A percentile compares a stretch with the other conserved stretches of the same genome.
These are phyloP conservation scores for Dendronephthya gigantea DNA, from an alignment of 64 coral and sea anemone species.

Conservation along the genomic window DNA sequence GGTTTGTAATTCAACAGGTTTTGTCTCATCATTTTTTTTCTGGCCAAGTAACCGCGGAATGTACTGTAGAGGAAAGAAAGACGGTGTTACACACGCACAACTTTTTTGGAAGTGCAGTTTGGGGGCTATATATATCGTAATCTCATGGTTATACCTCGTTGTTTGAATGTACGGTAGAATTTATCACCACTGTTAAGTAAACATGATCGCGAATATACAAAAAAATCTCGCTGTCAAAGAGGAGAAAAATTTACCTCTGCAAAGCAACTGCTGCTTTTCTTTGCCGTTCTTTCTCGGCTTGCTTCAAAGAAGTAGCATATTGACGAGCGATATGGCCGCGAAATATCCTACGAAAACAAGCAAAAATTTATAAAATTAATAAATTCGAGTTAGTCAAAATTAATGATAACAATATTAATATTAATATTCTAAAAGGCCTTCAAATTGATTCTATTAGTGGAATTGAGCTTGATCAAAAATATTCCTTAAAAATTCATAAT, in stretches of 20 bases:
- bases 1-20: constrained; percentile 60
- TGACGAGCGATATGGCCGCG: constrained; percentile 71
- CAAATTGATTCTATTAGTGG: no score
- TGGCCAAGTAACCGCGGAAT: constrained; percentile 69
- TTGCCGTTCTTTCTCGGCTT: constrained; percentile 51
- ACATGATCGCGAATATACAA: neutral
- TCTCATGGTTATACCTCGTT: no score
- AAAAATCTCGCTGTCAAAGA: no score
- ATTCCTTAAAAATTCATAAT: no score
- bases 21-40: constrained; percentile 68
- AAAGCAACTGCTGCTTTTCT: constrained; percentile 62
- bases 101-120: no score
- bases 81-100: no score
- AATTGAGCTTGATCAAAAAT: no score
- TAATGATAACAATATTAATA: no score
- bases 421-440: no score
- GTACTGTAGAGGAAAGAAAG: constrained; percentile 37
- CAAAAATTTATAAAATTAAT: neutral
- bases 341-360: constrained; percentile 56
- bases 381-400: no score
- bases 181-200: neutral
- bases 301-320: constrained; percentile 39
- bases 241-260: constrained; percentile 46
- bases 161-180: no score
- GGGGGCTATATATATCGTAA: no score